Base-by-base conservation (phyloP, 2,888 invertebrate species). In the Bembecia ichneumoniformis region DNA sequence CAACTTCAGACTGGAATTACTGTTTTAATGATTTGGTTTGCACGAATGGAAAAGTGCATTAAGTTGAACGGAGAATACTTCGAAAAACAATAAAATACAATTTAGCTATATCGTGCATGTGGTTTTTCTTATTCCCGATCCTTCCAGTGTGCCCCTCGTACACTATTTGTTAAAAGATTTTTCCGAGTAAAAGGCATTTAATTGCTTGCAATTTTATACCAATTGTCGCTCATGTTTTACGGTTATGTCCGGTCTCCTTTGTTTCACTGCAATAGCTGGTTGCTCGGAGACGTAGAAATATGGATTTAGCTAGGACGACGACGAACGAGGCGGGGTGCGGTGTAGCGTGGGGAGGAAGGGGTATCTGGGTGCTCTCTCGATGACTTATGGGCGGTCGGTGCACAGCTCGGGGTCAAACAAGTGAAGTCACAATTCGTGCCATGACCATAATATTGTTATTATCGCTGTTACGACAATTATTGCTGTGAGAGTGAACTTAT, bases 271-370 rank as follows among this genome's bases (percentile, higher is more conserved):
- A 40, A 40, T 40, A n/a, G 40, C 40, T 13, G 11, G 14, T 59
- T 62, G 57, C 55, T 63, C 50, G 35, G 49, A 60, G 64, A 71
- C 70, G 59, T 58, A 58, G 67, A 72, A 67, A 72, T 74, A 72
- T 74, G 66, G 72, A 68, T 66, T 69, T 64, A 60, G 62, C 56
- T 55, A 52, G 56, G 48, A 55, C 51, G 52, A 50, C 55, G 14
- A 40, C 43, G 43, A 44, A 11, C 40, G 58, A 28, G 46, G 52
- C 51, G 55, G 56, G 52, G 49, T 49, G 53, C 52, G 51, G 51
- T 49, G 54, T 55, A 28, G 28, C 28, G 9, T 7, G 9, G 2
- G 28, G 28, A 13, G 34, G 10, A 15, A 10, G 46, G 35, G 35
- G 40, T 34, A 43, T 28, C 34, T 35, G 36, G 49, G 56, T 50